These are phyloP conservation scores for Thera britannica DNA, from an alignment of 2,888 invertebrate genomes.

Conservation along the genomic window DNA sequence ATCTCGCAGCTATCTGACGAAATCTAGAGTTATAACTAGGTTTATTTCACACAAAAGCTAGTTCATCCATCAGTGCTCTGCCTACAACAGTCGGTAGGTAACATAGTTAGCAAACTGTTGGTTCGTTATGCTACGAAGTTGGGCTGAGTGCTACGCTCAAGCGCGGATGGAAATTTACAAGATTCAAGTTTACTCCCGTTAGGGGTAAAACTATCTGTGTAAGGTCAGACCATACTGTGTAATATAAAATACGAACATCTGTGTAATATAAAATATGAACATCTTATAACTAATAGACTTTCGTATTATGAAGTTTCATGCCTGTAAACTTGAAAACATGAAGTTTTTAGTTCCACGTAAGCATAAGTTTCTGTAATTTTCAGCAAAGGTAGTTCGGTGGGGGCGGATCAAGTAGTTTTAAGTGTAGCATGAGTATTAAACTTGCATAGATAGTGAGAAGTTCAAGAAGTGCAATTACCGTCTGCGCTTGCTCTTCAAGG, in stretches of 20 bases:
- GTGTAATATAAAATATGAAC: background rate
- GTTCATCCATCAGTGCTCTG: slow-evolving; percentile 24
- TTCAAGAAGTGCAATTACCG: slow-evolving; percentile 6
- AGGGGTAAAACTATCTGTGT: slow-evolving; percentile 10
- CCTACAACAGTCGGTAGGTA: slow-evolving; percentile 30
- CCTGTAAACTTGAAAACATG: too few species aligned
- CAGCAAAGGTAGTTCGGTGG: too few species aligned
- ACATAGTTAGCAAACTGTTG: slow-evolving; percentile 44
- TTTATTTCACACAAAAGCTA: slow-evolving; percentile 36
- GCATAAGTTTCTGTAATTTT: too few species aligned
- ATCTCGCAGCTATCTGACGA: background rate
- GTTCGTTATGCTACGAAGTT: slow-evolving; percentile 62
- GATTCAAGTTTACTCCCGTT: slow-evolving; percentile 24
- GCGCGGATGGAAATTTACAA: slow-evolving; percentile 27
- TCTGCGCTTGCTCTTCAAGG: slow-evolving; percentile 6
- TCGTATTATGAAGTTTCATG: too few species aligned
- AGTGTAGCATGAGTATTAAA: too few species aligned
- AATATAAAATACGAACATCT: slow-evolving; percentile 8
- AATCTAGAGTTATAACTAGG: slow-evolving; percentile 12
- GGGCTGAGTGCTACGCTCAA: slow-evolving; percentile 31
- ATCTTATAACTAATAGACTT: too few species aligned
- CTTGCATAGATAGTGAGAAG: too few species aligned
- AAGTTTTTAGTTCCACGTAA: too few species aligned
- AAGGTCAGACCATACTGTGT: slow-evolving; percentile 10
- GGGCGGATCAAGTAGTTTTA: too few species aligned